Base-by-base conservation (phyloP, 92 coral and sea anemone species). In the Palythoa grandis region DNA sequence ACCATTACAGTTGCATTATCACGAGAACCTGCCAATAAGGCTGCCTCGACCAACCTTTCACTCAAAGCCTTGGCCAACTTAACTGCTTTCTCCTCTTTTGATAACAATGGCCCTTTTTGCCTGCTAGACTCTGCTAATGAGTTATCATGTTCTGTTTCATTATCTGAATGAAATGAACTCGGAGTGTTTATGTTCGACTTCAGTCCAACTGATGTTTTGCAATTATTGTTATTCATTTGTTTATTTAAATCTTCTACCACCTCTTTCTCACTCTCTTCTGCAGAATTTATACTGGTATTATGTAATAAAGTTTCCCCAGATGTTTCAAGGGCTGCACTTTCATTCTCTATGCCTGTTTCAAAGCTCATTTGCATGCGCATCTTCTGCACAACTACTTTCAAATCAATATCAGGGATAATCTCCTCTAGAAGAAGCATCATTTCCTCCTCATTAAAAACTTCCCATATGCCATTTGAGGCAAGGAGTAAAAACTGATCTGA, bases 391-490 rank as follows among this genome's bases (percentile, higher is more conserved):
- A 91, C 77, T 37, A 91, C 91, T 82, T 91, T 94, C 16, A 92
- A 92, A 71, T 94, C 98, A 16, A 94, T 79, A 65, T 94, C 98
- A 5, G 98, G 98, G 68, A 94, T 90, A 11, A 94, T 75, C 73
- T 95, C 99, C 73, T 95, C 95, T 7, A 97, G 78, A 19, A 97
- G 93, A 7, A 93, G 83, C 53, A 90, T 77, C 66, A 92, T 95
- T 78, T 97, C 99, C 52, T 93, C 91, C 78, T 97, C 98, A 39
- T 76, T 89, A 24, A 97, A 97, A 17, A 95, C 95, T 83, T 97
- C 97, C 99, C 99, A 97, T 23, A 97, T 89, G 0, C 99, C 98
- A 82, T 88, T 88, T 17, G 98, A 90, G 4, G 98, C 99, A 6
- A 93, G 86, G 52, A 97, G 88, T 11, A 97, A 87, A 72, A 97